Evolutionary conservation across 2,113 vertebrate genomes (phyloP).

Genomic region (Neotoma lepida): DNA sequence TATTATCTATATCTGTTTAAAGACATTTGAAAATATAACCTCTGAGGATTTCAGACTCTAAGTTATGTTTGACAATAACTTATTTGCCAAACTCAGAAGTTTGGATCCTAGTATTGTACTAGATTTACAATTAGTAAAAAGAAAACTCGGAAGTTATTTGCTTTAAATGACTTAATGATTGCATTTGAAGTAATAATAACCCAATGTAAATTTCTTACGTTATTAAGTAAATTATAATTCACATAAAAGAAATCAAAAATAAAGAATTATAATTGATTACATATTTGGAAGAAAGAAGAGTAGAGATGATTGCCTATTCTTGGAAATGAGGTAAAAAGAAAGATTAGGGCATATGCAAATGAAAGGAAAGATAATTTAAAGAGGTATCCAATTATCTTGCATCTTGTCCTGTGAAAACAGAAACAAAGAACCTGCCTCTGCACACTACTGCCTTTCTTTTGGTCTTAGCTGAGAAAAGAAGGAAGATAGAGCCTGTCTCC

Average conservation of each 20-base stretch:
- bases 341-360: background rate
- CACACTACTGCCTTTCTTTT: background rate
- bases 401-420: background rate
- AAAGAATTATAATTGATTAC: constrained; percentile 16
- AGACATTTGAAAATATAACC: constrained; percentile 72
- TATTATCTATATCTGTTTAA: constrained; percentile 63
- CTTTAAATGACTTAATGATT: constrained; percentile 64
- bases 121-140: constrained; percentile 24
- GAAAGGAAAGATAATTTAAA: background rate
- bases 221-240: constrained; percentile 52
- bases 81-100: constrained; percentile 77
- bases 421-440: background rate
- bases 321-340: background rate
- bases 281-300: constrained; percentile 73
- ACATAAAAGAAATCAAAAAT: constrained; percentile 25
- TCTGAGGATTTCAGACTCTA: constrained; percentile 73
- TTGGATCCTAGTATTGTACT: constrained; percentile 65
- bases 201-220: constrained; percentile 58
- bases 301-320: constrained; percentile 58
- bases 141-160: background rate
- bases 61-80: constrained; percentile 76
- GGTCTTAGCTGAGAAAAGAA: background rate
- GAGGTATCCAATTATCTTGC: background rate
- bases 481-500: background rate
- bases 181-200: accelerated